These are phyloP conservation scores for Aplysina aerophoba DNA, from an alignment of 37 sponge, comb jelly and placozoan genomes.

Conservation along the genomic window DNA sequence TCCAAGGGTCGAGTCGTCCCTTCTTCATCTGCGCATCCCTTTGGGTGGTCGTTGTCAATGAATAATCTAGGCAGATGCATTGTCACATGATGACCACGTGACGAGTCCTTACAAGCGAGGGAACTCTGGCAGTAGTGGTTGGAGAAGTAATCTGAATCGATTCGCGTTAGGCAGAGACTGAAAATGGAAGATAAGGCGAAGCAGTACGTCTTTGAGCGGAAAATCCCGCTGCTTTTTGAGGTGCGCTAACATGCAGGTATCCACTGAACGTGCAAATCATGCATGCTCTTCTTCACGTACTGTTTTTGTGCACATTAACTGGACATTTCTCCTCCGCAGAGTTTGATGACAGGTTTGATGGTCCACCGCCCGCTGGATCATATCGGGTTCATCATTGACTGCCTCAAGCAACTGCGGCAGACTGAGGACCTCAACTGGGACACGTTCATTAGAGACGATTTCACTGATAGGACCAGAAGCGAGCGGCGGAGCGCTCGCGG, in stretches of 20 bases:
- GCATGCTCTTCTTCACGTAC: not conserved
- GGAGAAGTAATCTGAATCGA: too few species aligned
- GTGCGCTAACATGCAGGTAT: conserved; percentile 34
- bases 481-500: not conserved
- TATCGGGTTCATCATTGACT: conserved; percentile 47
- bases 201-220: conserved; percentile 50
- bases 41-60: conserved; percentile 28
- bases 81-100: conserved; percentile 11
- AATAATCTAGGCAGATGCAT: conserved; percentile 12
- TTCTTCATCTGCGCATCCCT: conserved; percentile 5
- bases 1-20: not conserved
- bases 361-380: conserved; percentile 58
- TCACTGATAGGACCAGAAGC: too few species aligned
- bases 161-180: too few species aligned
- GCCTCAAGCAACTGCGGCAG: conserved; percentile 39
- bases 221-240: conserved; percentile 72
- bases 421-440: conserved; percentile 40
- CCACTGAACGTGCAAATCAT: not conserved
- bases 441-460: conserved; percentile 16
- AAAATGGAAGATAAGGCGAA: conserved; percentile 54
- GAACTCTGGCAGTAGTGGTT: not conserved
- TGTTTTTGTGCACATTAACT: not conserved
- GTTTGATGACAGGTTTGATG: conserved; percentile 67
- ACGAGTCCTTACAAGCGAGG: not conserved
- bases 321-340: too few species aligned